Base-by-base conservation (phyloP, 2,797 vertebrate species). In the Peromyscus nudipes region DNA sequence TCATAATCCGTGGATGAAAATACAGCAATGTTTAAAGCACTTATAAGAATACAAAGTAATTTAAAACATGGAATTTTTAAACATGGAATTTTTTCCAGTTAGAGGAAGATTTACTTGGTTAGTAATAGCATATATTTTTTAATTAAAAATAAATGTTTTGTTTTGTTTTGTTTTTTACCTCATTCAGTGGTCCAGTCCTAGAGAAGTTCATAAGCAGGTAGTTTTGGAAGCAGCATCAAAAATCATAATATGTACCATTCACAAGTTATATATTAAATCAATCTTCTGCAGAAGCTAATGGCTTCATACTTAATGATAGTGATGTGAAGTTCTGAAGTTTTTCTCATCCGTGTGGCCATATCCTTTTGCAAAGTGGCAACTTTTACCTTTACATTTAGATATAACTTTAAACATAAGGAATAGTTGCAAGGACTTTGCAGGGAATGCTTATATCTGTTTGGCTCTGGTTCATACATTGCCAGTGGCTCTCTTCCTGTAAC, bases 351-450 rank as follows among this genome's bases (percentile, higher is more conserved):
- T 40, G 40, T 69, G 77, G 75, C 65, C 12, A 40, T 43, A 9
- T 27, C 49, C 43, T 89, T 65, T 60, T 75, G n/a, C 71, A 76
- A 95, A 21, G 25, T 83, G 46, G 0, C 9, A 69, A 85, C 13
- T 64, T 95, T 88, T 82, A 75, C 52, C 14, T 43, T 92, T 85
- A 89, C 73, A 80, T 77, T 94, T 69, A 23, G 46, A 91, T 92
- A 69, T 40, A 76, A 67, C 40, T 91, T 95, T 89, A 55, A 94
- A 90, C 11, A 60, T 75, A 10, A 6, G 43, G 9, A 43, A 77
- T n/a, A 79, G 34, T 75, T 92, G 86, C 6, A 75, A 92, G 23
- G 89, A 46, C 60, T 79, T 16, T 64, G 25, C 2, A 55, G 57
- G 64, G 17, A 94, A 60, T 1, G 65, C 3, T 43, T 29, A 0